Evolutionary conservation across 2,113 vertebrate species (phyloP), one percentile per base, ranked within the genome.

Genomic region (Sinosuthora webbiana): DNA sequence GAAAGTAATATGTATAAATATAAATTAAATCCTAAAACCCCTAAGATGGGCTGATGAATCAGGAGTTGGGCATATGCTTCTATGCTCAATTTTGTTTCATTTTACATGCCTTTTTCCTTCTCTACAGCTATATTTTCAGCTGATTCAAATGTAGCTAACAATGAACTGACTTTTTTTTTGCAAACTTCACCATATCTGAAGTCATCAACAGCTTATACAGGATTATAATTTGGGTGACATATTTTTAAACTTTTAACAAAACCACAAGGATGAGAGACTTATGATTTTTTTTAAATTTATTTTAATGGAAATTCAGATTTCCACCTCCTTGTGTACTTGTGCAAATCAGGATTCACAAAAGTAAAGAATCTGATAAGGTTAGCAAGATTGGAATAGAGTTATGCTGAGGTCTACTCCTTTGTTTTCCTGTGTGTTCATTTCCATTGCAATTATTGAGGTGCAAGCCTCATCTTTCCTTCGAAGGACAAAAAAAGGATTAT

Each of bases 31-130:
- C 13, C 42, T 73, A 56, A 80, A 68, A n/a, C 0, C 3, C 14
- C 14, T 37, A 27, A 76, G 15, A 42, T 0, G 15, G 24, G 5
- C 22, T 89, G n/a, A 65, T 0, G 0, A 70, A 47, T 56, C 19
- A 69, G 22, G 25, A 76, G 4, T 27, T 69, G n/a, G 37, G 3
- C 55, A 79, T 13, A 12, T 28, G 9, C 4, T 82, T 55, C 6
- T 33, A 10, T 69, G 24, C 11, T 73, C 4, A 56, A 50, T 80
- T 90, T 90, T 71, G 9, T 65, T 93, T 64, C 8, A 55, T 85
- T 86, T 92, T 59, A 25, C 13, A 12, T 79, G 20, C 2, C 1
- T 39, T 87, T 75, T 53, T 31, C 14, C 47, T 87, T 84, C 31
- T 45, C 79, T 82, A 39, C 10, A 77, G 13, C 10, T 55, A 3